Percentiles rank a stretch among this genome's conserved stretches.
Conservation (phyloP, 2,797 vertebrate genomes). For the Pangasius mekongensis region DNA sequence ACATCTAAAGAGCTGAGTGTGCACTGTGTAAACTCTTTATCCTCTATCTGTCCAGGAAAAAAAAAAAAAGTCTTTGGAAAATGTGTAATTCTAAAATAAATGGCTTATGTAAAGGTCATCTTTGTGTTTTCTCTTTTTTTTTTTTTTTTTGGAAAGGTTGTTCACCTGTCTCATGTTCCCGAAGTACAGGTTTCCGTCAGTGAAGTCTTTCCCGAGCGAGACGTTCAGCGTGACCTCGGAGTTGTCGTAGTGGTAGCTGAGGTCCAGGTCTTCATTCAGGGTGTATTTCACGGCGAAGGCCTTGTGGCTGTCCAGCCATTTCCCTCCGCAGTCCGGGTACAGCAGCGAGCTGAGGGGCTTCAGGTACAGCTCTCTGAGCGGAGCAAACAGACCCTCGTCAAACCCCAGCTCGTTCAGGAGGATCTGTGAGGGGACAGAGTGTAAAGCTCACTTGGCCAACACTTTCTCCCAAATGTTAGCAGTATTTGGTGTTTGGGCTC, state of each 20-base stretch:
- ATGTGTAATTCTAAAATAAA: conserved; percentile 37
- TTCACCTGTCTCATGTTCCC: conserved; percentile 88
- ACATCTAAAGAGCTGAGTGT: background rate
- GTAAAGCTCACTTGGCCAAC: background rate
- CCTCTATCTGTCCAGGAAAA: background rate
- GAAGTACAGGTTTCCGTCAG: conserved; percentile 90
- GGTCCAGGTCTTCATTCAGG: conserved; percentile 82
- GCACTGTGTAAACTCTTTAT: conserved; percentile 1
- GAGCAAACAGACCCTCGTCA: conserved; percentile 83
- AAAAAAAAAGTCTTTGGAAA: background rate
- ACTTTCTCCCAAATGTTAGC: background rate
- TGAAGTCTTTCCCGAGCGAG: conserved; percentile 89
- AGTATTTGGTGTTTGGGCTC: background rate
- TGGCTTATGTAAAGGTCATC: background rate
- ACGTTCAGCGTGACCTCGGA: conserved; percentile 94
- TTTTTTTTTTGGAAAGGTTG: background rate
- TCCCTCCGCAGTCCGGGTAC: conserved; percentile 86
- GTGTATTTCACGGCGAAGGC: conserved; percentile 94
- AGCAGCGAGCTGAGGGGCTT: conserved; percentile 81
- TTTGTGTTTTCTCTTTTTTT: background rate
- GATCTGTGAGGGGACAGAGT: conserved; percentile 73
- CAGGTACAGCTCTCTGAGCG: conserved; percentile 86
- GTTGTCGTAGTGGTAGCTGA: conserved; percentile 93
- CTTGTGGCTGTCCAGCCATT: conserved; percentile 88
- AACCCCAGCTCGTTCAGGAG: conserved; percentile 90